A percentile compares a stretch with the other conserved stretches of the same genome.
Evolutionary conservation across 2,113 vertebrate species (phyloP).

Genomic region (Hemiscyllium ocellatum): DNA sequence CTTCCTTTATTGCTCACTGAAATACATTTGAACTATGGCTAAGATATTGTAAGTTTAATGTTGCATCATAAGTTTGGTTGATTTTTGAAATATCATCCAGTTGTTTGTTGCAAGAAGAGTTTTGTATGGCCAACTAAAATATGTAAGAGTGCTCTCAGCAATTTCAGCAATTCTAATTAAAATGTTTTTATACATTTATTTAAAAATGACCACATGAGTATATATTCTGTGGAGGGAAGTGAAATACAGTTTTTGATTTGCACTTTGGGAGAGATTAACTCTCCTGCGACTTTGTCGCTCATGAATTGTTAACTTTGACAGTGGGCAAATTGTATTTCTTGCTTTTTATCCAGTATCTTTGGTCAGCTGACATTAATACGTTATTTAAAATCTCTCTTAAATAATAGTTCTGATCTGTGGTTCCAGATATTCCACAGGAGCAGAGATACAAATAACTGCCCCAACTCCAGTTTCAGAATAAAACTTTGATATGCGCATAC

Average conservation of each 20-base stretch:
- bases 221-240: neutral
- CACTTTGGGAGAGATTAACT: neutral
- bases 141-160: neutral
- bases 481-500: neutral
- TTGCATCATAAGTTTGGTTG: neutral
- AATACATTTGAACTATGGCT: neutral
- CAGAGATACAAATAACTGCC: neutral
- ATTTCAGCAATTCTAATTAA: neutral
- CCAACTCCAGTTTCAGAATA: neutral
- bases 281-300: neutral
- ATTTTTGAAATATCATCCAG: neutral
- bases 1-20: neutral
- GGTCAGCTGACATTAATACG: slow-evolving; percentile 13
- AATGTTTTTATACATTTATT: no score
- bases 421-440: neutral
- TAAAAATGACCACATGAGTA: neutral
- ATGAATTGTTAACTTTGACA: neutral
- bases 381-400: neutral
- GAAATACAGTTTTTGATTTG: neutral
- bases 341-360: neutral
- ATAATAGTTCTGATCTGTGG: neutral
- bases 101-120: neutral
- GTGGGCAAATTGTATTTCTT: neutral
- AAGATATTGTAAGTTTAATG: slow-evolving; percentile 16
- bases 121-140: neutral